Base-by-base conservation (phyloP, 2,113 vertebrate species). In the Calidris pugnax region DNA sequence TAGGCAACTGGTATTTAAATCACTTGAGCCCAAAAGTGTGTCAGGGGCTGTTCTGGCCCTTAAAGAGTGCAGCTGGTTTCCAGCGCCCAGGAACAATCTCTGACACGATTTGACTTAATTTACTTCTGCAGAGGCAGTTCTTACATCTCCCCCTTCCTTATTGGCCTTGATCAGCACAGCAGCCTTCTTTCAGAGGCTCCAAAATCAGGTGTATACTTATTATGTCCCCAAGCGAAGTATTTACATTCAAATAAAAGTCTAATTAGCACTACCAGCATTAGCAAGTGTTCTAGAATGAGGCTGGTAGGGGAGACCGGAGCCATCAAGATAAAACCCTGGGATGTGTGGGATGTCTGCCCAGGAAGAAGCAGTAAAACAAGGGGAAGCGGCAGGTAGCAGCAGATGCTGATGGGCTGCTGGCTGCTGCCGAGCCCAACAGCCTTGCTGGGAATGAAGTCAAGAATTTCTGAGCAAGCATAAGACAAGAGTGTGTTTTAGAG, bases 191-290 rank as follows among this genome's bases (percentile, higher is more conserved):
- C 37, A 47, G 41, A 91, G 59, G 59, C n/a, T 95, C 67, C 84
- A 83, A 51, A 94, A 50, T 79, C 81, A 89, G 89, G 63, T 92
- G 81, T 32, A 35, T 30, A 32, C 23, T 89, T 90, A 71, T 43
- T 93, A 91, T 91, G 59, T 93, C 81, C 75, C 67, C 85, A 85
- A 43, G 92, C 71, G 63, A 91, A 93, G 37, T 66, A 83, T 92
- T 92, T 85, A 13, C 23, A 6, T 87, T 95, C 69, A 87, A 76
- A 95, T 85, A 92, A 68, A 92, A 87, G 43, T 37, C 20, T 56
- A 95, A 80, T 95, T 94, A 93, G 85, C 47, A n/a, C 55, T 85
- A 95, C 56, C 33, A 71, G 32, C 32, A 63, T 66, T 80, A 92
- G 43, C 80, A 92, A 85, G 85, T 86, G 51, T 72, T 87, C 14